phyloP scores from a whole-genome alignment of 1,140 invertebrate species.

The Saccostrea echinata region DNA sequence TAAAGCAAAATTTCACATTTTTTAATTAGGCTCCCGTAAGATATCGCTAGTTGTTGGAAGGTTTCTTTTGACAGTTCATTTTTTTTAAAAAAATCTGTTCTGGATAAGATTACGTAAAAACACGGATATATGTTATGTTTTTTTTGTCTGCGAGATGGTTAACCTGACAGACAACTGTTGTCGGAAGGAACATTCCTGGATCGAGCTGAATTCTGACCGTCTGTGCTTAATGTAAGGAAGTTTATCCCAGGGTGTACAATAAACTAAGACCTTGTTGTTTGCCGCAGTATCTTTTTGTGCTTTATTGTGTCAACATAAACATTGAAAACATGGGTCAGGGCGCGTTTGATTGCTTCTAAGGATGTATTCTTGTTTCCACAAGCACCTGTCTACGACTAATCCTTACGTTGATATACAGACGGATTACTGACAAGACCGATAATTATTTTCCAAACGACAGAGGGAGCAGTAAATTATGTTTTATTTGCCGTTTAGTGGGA shows the following conservation, averaged over 20 bases:
- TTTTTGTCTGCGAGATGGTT: background rate
- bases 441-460: background rate
- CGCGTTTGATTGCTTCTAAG: background rate
- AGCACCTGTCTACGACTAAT: slow-evolving; percentile 11
- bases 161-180: background rate
- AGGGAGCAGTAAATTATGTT: slow-evolving; percentile 20
- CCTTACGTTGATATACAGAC: background rate
- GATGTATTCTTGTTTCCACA: background rate
- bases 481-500: background rate
- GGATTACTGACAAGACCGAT: background rate
- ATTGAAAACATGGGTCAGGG: background rate
- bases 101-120: too few species aligned
- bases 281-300: background rate
- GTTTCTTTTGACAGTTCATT: background rate
- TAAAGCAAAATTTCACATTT: background rate
- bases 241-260: background rate
- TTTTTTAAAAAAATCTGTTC: background rate
- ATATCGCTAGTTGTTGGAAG: too few species aligned
- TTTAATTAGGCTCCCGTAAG: background rate
- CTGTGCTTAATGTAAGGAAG: slow-evolving; percentile 12
- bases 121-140: background rate
- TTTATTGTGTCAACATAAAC: background rate
- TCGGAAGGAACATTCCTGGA: background rate
- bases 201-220: too few species aligned
- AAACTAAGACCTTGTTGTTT: background rate